Evolutionary conservation across 2,888 invertebrate genomes (phyloP), one percentile per base, ranked within the genome.

Genomic region (Athetis lepigone): DNA sequence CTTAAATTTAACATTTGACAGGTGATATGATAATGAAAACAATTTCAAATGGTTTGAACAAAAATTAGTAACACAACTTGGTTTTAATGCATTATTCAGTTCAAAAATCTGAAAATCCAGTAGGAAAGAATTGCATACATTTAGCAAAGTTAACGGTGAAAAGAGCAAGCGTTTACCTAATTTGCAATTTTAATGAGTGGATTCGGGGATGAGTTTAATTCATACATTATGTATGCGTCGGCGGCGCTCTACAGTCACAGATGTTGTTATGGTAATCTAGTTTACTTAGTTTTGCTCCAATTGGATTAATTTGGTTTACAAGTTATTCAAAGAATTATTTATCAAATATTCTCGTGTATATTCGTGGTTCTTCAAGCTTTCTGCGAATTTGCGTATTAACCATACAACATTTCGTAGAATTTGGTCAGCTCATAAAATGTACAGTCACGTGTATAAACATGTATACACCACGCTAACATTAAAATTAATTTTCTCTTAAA

Each of bases 211-310:
- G 47, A 45, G 37, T 50, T 58, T 65, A 76, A 86, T 82, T 80
- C 73, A 88, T 88, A 84, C 69, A 83, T n/a, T n/a, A 88, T 87
- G 72, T 83, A 85, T 88, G 79, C 85, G 70, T 36, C 70, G 59
- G 65, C 70, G 54, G 43, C 65, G 64, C 62, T 66, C 52, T 37
- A 56, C 49, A 59, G 59, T 40, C 60, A 52, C 79, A 75, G 69
- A 77, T 73, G 64, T 46, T 75, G 62, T 70, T 72, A 47, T 46
- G 61, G 56, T 74, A 77, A 77, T 79, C 50, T 65, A 55, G 39
- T 74, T 75, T 62, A 70, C 68, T 57, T 69, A 49, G 50, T 70
- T 59, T 60, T 46, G 42, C 29, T 40, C 57, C 50, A 21, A 21
- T 45, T 33, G 37, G 58, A 23, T 8, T 39, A 16, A 40, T 59